Percentiles rank a stretch among this genome's conserved stretches.
Evolutionary conservation across 30 jellyfish, hydroid and myxozoan genomes (phyloP).

Genomic region (Aurelia coerulea): DNA sequence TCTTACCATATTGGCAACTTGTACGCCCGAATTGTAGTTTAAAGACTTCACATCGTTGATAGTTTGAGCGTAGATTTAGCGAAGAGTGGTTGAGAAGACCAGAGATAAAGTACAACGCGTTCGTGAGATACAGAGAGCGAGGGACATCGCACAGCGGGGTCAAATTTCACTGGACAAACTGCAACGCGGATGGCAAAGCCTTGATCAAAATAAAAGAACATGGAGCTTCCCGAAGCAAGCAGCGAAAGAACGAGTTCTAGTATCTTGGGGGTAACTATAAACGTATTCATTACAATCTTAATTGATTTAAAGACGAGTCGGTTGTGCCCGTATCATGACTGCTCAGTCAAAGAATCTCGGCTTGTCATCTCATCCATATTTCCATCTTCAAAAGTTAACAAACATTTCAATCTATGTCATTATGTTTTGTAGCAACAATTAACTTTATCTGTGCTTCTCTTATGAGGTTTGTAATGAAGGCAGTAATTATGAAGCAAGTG

Average conservation of each 20-base stretch:
- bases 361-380: too few relatives aligned
- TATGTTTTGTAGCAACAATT: too few relatives aligned
- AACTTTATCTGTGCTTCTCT: too few relatives aligned
- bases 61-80: too few relatives aligned
- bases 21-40: too few relatives aligned
- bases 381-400: too few relatives aligned
- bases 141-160: slow-evolving; percentile 28
- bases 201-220: not conserved
- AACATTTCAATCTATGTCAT: too few relatives aligned
- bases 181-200: slow-evolving; percentile 13
- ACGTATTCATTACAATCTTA: too few relatives aligned
- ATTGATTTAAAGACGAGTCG: not conserved
- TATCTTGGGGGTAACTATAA: slow-evolving; percentile 12
- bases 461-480: not conserved
- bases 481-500: not conserved
- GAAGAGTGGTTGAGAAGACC: not conserved
- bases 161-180: slow-evolving; percentile 54
- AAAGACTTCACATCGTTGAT: too few relatives aligned
- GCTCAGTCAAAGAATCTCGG: not conserved
- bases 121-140: slow-evolving; percentile 19
- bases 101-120: not conserved
- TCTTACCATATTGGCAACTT: too few relatives aligned
- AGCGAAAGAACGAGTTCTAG: slow-evolving; percentile 12
- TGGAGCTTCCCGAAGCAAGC: slow-evolving; percentile 11
- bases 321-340: not conserved